Conservation (phyloP, 2,797 vertebrate species). For the Takifugu ocellatus region DNA sequence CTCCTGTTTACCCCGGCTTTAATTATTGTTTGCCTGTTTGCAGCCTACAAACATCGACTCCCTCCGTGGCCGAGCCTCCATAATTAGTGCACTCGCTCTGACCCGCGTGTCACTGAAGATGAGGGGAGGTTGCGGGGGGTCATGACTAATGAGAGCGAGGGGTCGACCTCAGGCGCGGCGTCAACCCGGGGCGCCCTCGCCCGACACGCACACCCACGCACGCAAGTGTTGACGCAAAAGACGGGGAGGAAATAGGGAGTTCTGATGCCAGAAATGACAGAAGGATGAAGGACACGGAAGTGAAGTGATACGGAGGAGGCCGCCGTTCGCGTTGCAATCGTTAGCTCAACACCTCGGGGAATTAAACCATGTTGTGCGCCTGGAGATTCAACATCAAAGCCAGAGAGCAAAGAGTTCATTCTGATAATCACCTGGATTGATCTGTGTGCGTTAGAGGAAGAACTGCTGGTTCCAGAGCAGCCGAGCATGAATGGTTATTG, state of each 20-base stretch:
- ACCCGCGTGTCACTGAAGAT: conserved; percentile 55
- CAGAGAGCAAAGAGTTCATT: conserved; percentile 55
- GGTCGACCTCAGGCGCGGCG: conserved; percentile 54
- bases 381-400: conserved; percentile 44
- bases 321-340: conserved; percentile 32
- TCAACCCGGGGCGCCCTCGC: conserved; percentile 47
- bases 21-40: conserved; percentile 61
- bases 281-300: no score
- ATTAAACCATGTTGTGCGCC: conserved; percentile 35
- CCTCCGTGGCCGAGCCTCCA: conserved; percentile 29
- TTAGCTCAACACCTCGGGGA: conserved; percentile 34
- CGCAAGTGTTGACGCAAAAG: conserved; percentile 17
- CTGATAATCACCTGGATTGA: conserved; percentile 72
- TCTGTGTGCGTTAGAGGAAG: conserved; percentile 56
- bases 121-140: conserved; percentile 61
- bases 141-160: conserved; percentile 69
- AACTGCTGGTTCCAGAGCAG: conserved; percentile 55
- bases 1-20: conserved; percentile 50
- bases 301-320: neutral
- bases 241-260: conserved; percentile 3
- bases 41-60: conserved; percentile 51
- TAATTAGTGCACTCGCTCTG: conserved; percentile 65
- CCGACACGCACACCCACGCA: conserved; percentile 39
- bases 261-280: no score
- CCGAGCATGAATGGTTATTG: conserved; percentile 66